Evolutionary conservation across 2,888 invertebrate genomes (phyloP), one percentile per base, ranked within the genome.

Genomic region (Drosophila austrosaltans): DNA sequence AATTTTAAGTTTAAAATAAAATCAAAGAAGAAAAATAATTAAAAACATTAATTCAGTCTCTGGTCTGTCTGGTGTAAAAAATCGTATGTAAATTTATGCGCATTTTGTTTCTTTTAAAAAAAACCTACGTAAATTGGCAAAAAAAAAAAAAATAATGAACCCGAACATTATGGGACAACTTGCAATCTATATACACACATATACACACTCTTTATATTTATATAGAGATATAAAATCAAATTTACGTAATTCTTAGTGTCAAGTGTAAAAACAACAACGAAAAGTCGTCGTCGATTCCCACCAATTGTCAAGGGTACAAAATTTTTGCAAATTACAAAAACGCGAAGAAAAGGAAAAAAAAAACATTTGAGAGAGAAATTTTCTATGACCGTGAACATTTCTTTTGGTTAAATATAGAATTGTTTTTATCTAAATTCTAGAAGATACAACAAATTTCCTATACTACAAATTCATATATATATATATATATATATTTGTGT

Each of bases 31-130:
- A 54, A 59, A 53, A 53, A 58, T 58, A 40, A 53, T 56, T 63
- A 53, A 25, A 25, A 30, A 66, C 2, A 63, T 44, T 67, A 36
- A 58, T 65, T 32, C 66, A 63, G 70, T 87, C 75, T 77, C 48
- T 62, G 20, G 28, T 8, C 59, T 81, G 84, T 82, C 83, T 76
- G 67, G 57, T 58, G 44, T 22, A 44, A 65, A 75, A 42, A 28
- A 36, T 36, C 40, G 61, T 56, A 61, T 16, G 65, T 56, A 59
- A 86, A 85, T 87, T 85, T 82, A 76, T 85, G 80, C 87, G 76
- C 69, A 76, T 79, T 76, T 72, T 61, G 39, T 64, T 56, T 56
- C 25, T 56, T 64, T 42, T 63, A 69, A 48, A n/a, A 53, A 71
- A 69, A 48, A n/a, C 56, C 32, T 57, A 40, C 32, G 44, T 30